These are phyloP conservation scores for Fragum whitleyi DNA, from an alignment of 2,888 invertebrate genomes.

Conservation along the genomic window DNA sequence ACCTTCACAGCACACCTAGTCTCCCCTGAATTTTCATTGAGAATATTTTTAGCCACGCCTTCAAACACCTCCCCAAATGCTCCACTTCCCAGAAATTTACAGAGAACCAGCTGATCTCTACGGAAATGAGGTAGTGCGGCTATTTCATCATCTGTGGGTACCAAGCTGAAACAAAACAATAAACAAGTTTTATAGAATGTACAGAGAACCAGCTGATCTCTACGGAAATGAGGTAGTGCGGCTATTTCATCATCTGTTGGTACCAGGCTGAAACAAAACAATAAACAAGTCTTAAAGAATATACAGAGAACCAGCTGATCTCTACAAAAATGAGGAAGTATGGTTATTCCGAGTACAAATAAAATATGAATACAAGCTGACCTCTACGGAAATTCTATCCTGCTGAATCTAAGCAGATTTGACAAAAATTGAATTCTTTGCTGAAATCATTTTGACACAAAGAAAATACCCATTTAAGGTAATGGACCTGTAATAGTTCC, in stretches of 20 bases:
- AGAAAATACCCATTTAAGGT: too few species aligned
- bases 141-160: slow-evolving; percentile 91
- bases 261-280: slow-evolving; percentile 78
- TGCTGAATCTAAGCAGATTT: too few species aligned
- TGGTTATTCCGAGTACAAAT: slow-evolving; percentile 93
- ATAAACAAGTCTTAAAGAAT: too few species aligned
- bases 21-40: slow-evolving; percentile 76
- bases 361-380: slow-evolving; percentile 90
- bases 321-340: slow-evolving; percentile 93
- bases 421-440: too few species aligned
- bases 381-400: slow-evolving; percentile 92
- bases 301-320: slow-evolving; percentile 94
- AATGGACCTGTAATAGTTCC: too few species aligned
- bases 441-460: too few species aligned
- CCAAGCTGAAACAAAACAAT: slow-evolving; percentile 77
- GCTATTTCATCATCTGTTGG: slow-evolving; percentile 92
- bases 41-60: slow-evolving; percentile 89
- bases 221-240: slow-evolving; percentile 92
- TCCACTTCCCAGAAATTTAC: slow-evolving; percentile 96
- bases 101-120: slow-evolving; percentile 93
- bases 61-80: slow-evolving; percentile 99
- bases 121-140: slow-evolving; percentile 93
- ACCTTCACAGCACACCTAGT: slow-evolving; percentile 84
- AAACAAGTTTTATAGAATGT: slow-evolving; percentile 91
- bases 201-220: slow-evolving; percentile 93